These are phyloP conservation scores for Hirtodrosophila cameraria DNA, from an alignment of 2,888 invertebrate species.

Conservation along the genomic window DNA sequence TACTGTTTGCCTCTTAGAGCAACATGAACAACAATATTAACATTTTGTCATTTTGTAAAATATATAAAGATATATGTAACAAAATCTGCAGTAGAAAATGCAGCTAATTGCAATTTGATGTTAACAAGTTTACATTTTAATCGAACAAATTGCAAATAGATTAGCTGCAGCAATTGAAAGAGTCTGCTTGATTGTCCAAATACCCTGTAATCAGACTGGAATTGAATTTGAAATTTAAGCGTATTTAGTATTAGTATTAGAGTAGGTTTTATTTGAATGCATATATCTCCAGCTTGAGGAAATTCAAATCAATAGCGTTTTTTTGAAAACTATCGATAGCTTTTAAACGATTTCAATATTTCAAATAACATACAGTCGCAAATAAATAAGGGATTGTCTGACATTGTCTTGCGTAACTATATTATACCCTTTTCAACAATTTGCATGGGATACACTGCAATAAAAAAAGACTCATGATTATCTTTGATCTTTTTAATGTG, in stretches of 20 bases:
- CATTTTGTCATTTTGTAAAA: constrained; percentile 4
- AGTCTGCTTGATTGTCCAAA: background rate
- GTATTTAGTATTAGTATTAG: too few species aligned
- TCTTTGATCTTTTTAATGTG: constrained; percentile 33
- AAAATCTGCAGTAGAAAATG: constrained; percentile 32
- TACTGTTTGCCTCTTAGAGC: background rate
- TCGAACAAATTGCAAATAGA: constrained; percentile 53
- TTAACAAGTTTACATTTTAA: constrained; percentile 71
- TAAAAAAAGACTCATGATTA: constrained; percentile 42
- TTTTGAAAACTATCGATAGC: too few species aligned
- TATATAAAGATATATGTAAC: background rate
- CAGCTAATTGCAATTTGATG: constrained; percentile 80
- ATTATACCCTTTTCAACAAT: too few species aligned
- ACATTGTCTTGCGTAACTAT: too few species aligned
- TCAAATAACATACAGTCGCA: too few species aligned
- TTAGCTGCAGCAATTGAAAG: constrained; percentile 1
- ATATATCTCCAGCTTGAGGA: too few species aligned
- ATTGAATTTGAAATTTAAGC: too few species aligned
- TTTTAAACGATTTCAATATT: too few species aligned
- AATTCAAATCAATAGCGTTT: too few species aligned
- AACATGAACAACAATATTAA: constrained; percentile 2
- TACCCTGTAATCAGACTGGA: too few species aligned
- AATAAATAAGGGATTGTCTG: too few species aligned
- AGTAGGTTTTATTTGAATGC: too few species aligned
- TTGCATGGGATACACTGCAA: background rate